Base-by-base conservation (phyloP, 2,888 invertebrate species). In the Trichacis sp. region DNA sequence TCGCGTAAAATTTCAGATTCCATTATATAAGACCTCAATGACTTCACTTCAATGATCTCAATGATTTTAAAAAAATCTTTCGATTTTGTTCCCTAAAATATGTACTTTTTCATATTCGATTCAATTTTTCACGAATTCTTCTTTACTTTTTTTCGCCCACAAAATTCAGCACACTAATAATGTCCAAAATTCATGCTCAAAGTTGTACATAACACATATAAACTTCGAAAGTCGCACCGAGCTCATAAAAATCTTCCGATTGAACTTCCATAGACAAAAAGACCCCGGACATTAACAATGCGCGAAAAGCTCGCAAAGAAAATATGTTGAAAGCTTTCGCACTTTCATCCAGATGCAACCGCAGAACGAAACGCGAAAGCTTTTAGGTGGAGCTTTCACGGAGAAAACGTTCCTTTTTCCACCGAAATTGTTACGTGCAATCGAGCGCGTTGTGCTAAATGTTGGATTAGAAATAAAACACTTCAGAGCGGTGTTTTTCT, bases 291-390 rank as follows among this genome's bases (percentile, higher is more conserved):
- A 64, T 68, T 68, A 61, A 64, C 61, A 64, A 68, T 64, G 63
- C 54, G 30, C 46, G 33, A 24, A 49, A 52, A 45, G 55, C 24
- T 57, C 61, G 68, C 51, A 64, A 64, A 47, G 51, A 64, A 64
- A 64, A 64, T 68, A 64, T 64, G 64, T 68, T 68, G 64, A 68
- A 68, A 68, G 68, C 68, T 64, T 57, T 64, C 54, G 49, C 58
- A 45, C 64, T 68, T 68, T 64, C 57, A 68, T 64, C 64, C 68
- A 68, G 64, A 68, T 68, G 68, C 64, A 68, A 54, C 58, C 43
- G 55, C 58, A 46, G 42, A 64, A 64, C 55, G 60, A 68, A 64
- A 68, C 52, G 64, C 64, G 40, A 68, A 68, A 68, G 68, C 64
- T 68, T 68, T 68, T 68, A 68, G 64, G 54, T 61, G 45, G 57